Conservation (phyloP, 64 coral and sea anemone species). For the Astreopora myriophthalma region DNA sequence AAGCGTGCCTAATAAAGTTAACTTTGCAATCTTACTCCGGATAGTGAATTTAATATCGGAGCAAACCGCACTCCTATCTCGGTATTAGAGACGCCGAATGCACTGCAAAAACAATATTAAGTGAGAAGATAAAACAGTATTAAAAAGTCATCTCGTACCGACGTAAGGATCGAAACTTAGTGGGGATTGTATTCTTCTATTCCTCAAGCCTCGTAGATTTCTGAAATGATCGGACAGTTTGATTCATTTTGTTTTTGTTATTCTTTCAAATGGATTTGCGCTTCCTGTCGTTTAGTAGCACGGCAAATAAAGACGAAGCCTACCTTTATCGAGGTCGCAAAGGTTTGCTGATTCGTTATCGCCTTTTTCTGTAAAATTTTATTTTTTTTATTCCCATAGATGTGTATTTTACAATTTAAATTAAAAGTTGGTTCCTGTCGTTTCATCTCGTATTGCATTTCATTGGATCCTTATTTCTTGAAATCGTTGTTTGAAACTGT, state of each 20-base stretch:
- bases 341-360: not conserved
- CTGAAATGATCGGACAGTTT: too few relatives aligned
- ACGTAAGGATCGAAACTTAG: too few relatives aligned
- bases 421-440: too few relatives aligned
- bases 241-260: too few relatives aligned
- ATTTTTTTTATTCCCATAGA: not conserved
- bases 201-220: too few relatives aligned
- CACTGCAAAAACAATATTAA: not conserved
- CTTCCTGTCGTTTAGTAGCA: not conserved
- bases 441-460: too few relatives aligned
- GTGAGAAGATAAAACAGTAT: too few relatives aligned
- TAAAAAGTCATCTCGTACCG: too few relatives aligned
- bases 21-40: constrained; percentile 6
- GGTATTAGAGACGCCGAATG: not conserved
- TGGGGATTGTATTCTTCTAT: too few relatives aligned
- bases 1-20: constrained; percentile 6
- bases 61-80: not conserved
- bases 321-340: not conserved
- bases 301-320: not conserved
- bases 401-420: not conserved
- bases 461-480: too few relatives aligned
- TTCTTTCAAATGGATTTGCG: not conserved
- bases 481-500: too few relatives aligned
- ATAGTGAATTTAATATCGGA: not conserved
- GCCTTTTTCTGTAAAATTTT: not conserved